These are phyloP conservation scores for Ceuthmochares aereus DNA, from an alignment of 2,113 vertebrate genomes.

Conservation along the genomic window DNA sequence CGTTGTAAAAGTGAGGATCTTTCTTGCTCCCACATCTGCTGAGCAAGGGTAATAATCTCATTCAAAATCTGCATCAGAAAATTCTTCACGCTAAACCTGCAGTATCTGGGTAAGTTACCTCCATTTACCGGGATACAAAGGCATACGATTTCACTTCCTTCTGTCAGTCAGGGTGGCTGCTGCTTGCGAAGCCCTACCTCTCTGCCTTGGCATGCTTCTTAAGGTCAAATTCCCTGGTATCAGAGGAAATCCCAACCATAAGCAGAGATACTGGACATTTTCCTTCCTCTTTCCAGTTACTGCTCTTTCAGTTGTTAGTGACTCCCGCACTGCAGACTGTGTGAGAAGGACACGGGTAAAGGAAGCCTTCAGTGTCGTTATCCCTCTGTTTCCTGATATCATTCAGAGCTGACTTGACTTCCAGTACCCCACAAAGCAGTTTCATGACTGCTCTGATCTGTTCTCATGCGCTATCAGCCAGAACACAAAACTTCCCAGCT, in stretches of 20 bases:
- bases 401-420: not conserved
- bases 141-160: not conserved
- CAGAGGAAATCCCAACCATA: not conserved
- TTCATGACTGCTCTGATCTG: not conserved
- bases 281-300: not conserved
- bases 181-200: not conserved
- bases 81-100: slow-evolving; percentile 12
- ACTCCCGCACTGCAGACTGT: not conserved
- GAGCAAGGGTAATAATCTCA: not conserved
- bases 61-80: not conserved
- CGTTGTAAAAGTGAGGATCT: not conserved
- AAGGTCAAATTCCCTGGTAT: slow-evolving; percentile 1
- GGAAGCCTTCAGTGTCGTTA: not conserved
- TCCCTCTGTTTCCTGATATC: not conserved
- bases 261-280: not conserved
- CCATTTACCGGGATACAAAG: not conserved
- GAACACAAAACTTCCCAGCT: not conserved
- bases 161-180: not conserved
- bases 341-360: not conserved
- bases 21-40: not conserved
- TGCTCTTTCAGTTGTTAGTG: not conserved
- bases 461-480: not conserved
- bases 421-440: not conserved
- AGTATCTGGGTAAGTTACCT: not conserved
- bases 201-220: not conserved